Percentiles rank a stretch among this genome's conserved stretches.
phyloP scores from a whole-genome alignment of 2,797 vertebrate species.

The Coilia nasus region DNA sequence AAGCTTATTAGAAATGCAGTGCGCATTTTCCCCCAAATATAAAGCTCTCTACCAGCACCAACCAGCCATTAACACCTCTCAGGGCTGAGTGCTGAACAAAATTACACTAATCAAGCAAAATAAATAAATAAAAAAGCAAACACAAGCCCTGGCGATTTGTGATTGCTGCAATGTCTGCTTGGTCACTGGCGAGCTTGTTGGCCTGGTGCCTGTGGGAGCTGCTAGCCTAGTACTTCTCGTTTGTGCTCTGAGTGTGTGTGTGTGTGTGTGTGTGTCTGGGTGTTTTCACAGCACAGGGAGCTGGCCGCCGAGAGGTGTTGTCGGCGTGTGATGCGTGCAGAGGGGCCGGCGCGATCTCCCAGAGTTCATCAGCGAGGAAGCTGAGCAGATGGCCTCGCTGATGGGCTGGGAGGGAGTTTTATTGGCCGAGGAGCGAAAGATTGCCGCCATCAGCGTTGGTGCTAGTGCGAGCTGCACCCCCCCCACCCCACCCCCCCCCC shows the following conservation, averaged over 20 bases:
- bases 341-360: constrained; percentile 47
- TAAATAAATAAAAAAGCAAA: constrained; percentile 28
- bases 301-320: constrained; percentile 38
- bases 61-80: neutral
- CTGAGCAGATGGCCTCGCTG: constrained; percentile 55
- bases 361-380: constrained; percentile 51
- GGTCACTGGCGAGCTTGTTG: neutral
- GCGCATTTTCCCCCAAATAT: no score
- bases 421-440: constrained; percentile 35
- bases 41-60: no score
- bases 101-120: constrained; percentile 4
- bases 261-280: neutral
- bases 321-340: constrained; percentile 39
- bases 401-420: constrained; percentile 44
- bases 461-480: neutral
- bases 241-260: no score
- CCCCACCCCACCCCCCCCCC: no score
- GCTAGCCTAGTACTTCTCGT: neutral
- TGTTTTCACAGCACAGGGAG: constrained; percentile 1
- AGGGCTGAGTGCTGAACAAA: constrained; percentile 32
- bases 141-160: constrained; percentile 25
- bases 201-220: neutral
- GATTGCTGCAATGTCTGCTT: constrained; percentile 33
- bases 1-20: no score
- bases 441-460: neutral